Evolutionary conservation across 2,888 invertebrate species (phyloP).

Genomic region (Cantharis rufa): DNA sequence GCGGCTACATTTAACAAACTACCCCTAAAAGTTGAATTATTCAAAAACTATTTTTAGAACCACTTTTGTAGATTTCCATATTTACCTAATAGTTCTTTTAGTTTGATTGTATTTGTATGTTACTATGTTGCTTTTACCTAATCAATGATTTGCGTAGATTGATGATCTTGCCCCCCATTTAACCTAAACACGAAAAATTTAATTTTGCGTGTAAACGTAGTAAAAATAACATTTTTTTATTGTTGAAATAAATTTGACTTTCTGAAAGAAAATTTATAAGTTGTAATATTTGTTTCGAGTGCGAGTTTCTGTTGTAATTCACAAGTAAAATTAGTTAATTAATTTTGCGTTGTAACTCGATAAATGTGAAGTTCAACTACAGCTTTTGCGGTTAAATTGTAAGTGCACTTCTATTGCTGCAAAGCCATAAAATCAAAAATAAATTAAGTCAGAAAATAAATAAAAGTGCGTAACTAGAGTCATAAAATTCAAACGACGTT

Average conservation of each 20-base stretch:
- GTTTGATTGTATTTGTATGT: background rate
- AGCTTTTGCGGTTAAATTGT: background rate
- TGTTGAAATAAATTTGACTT: background rate
- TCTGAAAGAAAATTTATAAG: background rate
- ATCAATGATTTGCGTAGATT: background rate
- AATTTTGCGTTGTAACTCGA: too few relatives aligned
- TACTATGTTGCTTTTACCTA: background rate
- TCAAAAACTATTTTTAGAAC: constrained; percentile 1
- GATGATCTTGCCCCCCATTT: background rate
- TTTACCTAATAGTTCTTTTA: background rate
- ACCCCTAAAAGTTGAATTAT: background rate
- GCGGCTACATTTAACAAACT: background rate
- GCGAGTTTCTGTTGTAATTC: background rate
- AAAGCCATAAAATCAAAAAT: background rate
- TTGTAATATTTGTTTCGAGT: background rate
- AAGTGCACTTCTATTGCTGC: background rate
- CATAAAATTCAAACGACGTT: too few relatives aligned
- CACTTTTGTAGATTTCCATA: background rate
- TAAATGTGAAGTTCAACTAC: background rate
- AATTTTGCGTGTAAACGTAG: background rate
- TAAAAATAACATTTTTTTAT: background rate
- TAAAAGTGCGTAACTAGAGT: background rate
- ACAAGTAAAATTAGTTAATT: too few relatives aligned
- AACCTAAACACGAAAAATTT: background rate
- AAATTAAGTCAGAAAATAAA: background rate